Base-by-base conservation (phyloP, 2,888 invertebrate genomes). In the Miltochrista miniata region DNA sequence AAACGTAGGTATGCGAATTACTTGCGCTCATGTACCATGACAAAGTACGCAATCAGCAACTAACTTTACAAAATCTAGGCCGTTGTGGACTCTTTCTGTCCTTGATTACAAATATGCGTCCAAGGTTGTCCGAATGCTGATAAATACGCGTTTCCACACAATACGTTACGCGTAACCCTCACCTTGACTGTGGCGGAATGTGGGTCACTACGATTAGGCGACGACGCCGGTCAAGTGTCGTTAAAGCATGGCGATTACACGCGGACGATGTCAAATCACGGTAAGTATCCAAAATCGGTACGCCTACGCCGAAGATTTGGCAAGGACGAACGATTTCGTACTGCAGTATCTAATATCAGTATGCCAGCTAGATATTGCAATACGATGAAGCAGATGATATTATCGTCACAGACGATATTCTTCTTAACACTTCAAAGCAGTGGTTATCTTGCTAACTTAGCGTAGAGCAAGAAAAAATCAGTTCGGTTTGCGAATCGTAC, bases 121-220 rank as follows among this genome's bases (percentile, higher is more conserved):
- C 60, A 48, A 56, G 50, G 35, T 46, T 43, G 15, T 38, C 33
- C 12, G 49, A 49, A 55, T 43, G 18, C 18, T n/a, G 35, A 35
- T 44, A 50, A 53, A 54, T 39, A 54, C 45, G 15, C 24, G 37
- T 37, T 15, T 56, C 34, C 18, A 24, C 40, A 54, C 43, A 36
- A 42, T 15, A 31, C 43, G 47, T 33, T 31, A 41, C 13, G 15
- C 48, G 54, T 53, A 51, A 54, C 63, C 67, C 51, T 66, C 49
- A 63, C 66, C 63, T 66, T 56, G 64, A 35, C 44, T 18, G 31
- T 44, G 51, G 31, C 39, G 13, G 39, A 39, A 44, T 48, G 52
- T 51, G 35, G 46, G 52, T 44, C 54, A 30, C 37, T 49, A 40
- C 47, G 39, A 30, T 42, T 45, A 45, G 48, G 35, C 38, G 13